Evolutionary conservation across 1,140 invertebrate species (phyloP), one percentile per base, ranked within the genome.

Genomic region (Grapholita molesta): DNA sequence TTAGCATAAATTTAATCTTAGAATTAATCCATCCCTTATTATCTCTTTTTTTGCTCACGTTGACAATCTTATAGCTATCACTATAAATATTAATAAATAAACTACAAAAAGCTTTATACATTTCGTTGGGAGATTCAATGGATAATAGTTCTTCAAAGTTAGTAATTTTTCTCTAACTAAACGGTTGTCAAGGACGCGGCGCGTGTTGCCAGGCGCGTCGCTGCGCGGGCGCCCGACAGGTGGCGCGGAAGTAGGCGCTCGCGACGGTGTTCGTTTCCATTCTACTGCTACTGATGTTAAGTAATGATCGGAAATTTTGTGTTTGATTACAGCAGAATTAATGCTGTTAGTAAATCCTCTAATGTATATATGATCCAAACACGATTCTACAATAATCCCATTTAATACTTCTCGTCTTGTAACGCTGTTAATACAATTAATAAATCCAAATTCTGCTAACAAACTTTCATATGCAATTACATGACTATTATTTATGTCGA

Each of bases 291-390:
- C 64, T 15, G 33, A n/a, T 3, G 35, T 30, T 21, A 33, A 52
- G n/a, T 52, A 67, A 28, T 67, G 65, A 67, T 67, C 65, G 1
- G 65, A 48, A 5, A 67, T 25, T 67, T 67, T 67, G 35, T 67
- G 65, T 18, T 52, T 18, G 38, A 67, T 67, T 25, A 67, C 65
- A 28, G 65, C 35, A 3, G 65, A 67, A 52, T 52, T 3, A 52
- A 67, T 67, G 15, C 3, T 28, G 28, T 28, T 21, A n/a, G 3
- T 42, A 11, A 35, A 42, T 28, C 12, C 23, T 24, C 48, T n/a
- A n/a, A 67, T 32, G 15, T 24, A 67, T 30, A 67, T 67, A 42
- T 67, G 66, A 25, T 67, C 66, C 52, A 67, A 8, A 53, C 66
- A 67, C 4, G 66, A 67, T 55, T 67, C 66, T 28, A 67, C 66